phyloP scores from a whole-genome alignment of 1,140 invertebrate species.

The Pectinophora gossypiella region DNA sequence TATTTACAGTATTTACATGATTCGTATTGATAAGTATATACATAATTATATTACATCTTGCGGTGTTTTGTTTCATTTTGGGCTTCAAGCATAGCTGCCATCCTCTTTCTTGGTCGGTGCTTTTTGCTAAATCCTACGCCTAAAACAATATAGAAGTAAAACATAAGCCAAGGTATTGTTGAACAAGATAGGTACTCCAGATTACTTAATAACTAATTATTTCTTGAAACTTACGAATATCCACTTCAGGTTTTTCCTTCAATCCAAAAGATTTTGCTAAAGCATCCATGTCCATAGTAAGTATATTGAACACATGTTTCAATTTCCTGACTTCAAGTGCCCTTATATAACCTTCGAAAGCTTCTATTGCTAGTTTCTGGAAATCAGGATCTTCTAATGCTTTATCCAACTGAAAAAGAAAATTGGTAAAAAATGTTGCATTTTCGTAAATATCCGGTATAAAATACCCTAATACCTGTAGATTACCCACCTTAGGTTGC shows the following conservation, averaged over 20 bases:
- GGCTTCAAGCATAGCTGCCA: constrained; percentile 35
- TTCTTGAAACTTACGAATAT: constrained; percentile 83
- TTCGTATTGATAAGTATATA: neutral
- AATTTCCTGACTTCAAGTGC: constrained; percentile 94
- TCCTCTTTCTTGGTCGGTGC: constrained; percentile 59
- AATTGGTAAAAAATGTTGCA: too few species aligned
- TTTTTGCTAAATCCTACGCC: constrained; percentile 65
- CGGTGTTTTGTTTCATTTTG: constrained; percentile 28
- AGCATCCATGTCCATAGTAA: constrained; percentile 87
- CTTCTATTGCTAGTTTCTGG: constrained; percentile 91
- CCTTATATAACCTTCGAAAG: constrained; percentile 93
- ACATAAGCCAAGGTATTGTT: too few species aligned
- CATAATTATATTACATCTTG: neutral
- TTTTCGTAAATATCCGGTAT: neutral
- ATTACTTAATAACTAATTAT: too few species aligned
- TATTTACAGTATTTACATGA: neutral
- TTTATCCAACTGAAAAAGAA: constrained; percentile 85
- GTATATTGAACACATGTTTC: constrained; percentile 93
- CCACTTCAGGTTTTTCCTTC: constrained; percentile 87
- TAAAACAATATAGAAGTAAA: constrained; percentile 44
- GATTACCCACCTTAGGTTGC: constrained; percentile 42
- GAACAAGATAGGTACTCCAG: too few species aligned
- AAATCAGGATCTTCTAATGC: constrained; percentile 92
- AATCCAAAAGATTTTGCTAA: constrained; percentile 94
- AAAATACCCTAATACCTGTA: neutral